Percentiles rank a stretch among this genome's conserved stretches.
Evolutionary conservation across 2,113 vertebrate genomes (phyloP).

Genomic region (Empidonax alnorum): DNA sequence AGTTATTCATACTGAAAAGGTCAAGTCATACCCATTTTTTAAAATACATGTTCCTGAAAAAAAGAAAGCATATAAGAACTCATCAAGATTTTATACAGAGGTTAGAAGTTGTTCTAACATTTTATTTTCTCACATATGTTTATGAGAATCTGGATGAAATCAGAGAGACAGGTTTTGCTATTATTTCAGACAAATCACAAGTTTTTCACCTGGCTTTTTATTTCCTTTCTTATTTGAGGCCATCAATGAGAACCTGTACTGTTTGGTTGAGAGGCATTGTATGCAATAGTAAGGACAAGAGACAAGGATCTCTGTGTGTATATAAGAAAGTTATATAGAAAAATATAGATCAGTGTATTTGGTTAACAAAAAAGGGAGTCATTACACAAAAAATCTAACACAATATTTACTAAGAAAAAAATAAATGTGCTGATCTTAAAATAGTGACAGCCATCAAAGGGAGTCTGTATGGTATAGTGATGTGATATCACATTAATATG

Average conservation of each 20-base stretch:
- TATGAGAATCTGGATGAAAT: not conserved
- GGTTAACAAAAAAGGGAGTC: not conserved
- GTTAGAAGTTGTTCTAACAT: not conserved
- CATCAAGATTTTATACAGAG: not conserved
- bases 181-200: not conserved
- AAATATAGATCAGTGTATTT: not conserved
- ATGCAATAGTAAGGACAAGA: not conserved
- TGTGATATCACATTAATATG: not conserved
- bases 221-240: not conserved
- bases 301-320: not conserved
- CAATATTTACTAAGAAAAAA: not conserved
- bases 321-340: not conserved
- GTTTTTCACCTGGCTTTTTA: not conserved
- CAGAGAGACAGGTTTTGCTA: not conserved
- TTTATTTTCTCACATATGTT: not conserved
- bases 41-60: not conserved
- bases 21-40: not conserved
- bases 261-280: not conserved
- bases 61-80: not conserved
- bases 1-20: not conserved
- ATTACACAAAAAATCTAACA: not conserved
- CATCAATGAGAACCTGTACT: not conserved
- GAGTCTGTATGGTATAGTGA: not conserved
- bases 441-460: not conserved
- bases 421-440: not conserved